Evolutionary conservation across 2,113 vertebrate species (phyloP).

Genomic region (Pyxicephalus adspersus): DNA sequence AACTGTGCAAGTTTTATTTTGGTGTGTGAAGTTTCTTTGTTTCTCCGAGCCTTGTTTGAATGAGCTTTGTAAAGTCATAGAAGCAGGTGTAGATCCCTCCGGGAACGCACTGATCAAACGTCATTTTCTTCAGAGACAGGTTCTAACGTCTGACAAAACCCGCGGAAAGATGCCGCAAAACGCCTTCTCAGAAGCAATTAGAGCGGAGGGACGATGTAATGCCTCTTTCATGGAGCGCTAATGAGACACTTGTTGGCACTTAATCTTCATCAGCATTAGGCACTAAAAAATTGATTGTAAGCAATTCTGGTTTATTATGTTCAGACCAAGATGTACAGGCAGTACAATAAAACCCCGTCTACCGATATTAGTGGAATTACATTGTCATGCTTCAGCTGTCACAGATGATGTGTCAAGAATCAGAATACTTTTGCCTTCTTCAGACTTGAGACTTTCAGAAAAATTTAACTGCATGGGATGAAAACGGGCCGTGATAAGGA

Average conservation of each 20-base stretch:
- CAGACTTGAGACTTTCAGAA: too few species aligned
- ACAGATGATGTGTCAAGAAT: neutral
- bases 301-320: conserved; percentile 54
- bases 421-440: too few species aligned
- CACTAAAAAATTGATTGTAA: neutral
- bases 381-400: neutral
- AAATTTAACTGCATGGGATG: too few species aligned
- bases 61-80: conserved; percentile 10
- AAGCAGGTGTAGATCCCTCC: conserved; percentile 16
- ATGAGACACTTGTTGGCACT: conserved; percentile 44
- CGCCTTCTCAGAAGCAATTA: conserved; percentile 44
- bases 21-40: conserved; percentile 16
- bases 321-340: neutral
- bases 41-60: neutral
- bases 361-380: neutral
- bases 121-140: conserved; percentile 1
- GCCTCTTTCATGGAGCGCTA: conserved; percentile 10
- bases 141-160: conserved; percentile 20
- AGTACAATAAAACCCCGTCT: neutral
- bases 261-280: conserved; percentile 38
- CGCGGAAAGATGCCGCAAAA: conserved; percentile 4
- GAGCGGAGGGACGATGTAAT: conserved; percentile 9
- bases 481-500: too few species aligned
- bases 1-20: neutral
- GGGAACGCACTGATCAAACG: conserved; percentile 20